These are phyloP conservation scores for Phalacrocorax brasilianus DNA, from an alignment of 2,113 vertebrate species.

Conservation along the genomic window DNA sequence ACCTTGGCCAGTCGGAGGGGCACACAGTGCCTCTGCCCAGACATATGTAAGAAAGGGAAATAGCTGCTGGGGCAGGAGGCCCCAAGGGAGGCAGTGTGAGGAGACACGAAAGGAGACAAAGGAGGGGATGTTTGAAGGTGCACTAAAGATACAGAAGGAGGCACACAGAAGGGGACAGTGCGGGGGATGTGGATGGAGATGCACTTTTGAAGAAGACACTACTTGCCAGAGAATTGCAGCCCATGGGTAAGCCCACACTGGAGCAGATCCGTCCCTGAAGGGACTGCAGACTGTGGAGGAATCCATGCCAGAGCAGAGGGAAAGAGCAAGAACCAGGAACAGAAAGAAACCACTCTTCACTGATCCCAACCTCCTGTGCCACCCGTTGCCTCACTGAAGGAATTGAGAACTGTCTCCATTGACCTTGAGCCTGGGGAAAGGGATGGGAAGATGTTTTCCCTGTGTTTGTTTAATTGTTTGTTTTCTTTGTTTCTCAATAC, in stretches of 20 bases:
- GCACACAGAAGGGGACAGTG: neutral
- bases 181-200: fast-evolving
- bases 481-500: neutral
- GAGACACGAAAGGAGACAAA: neutral
- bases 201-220: neutral
- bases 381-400: neutral
- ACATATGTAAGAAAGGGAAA: neutral
- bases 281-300: neutral
- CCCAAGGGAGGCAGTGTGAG: neutral
- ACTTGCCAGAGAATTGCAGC: neutral
- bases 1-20: neutral
- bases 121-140: neutral
- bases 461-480: neutral
- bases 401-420: neutral
- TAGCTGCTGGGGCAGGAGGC: neutral
- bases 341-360: neutral
- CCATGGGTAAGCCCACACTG: neutral
- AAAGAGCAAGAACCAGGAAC: neutral
- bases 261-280: fast-evolving
- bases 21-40: neutral
- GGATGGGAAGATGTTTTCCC: neutral
- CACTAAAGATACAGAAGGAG: neutral
- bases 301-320: neutral
- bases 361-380: neutral
- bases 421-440: neutral